Percentiles rank a stretch among this genome's conserved stretches.
Evolutionary conservation across 2,113 vertebrate species (phyloP).

Genomic region (Lathamus discolor): DNA sequence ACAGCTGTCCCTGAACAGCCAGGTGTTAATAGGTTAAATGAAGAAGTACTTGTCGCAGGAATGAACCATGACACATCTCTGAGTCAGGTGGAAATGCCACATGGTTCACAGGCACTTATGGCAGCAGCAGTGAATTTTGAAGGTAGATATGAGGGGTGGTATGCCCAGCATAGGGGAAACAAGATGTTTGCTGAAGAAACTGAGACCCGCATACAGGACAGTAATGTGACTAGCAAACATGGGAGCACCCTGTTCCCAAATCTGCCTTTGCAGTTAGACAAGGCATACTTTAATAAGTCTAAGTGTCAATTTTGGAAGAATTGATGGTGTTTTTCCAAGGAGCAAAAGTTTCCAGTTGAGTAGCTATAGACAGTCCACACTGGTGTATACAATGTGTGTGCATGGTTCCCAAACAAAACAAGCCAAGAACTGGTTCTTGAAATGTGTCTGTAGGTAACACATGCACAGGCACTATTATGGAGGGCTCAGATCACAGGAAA

Average conservation of each 20-base stretch:
- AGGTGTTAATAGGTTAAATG: neutral
- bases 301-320: conserved; percentile 16
- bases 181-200: neutral
- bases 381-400: neutral
- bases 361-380: neutral
- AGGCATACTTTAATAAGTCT: neutral
- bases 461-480: neutral
- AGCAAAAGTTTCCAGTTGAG: neutral
- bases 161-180: neutral
- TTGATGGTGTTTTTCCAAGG: neutral
- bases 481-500: neutral
- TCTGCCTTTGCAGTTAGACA: neutral
- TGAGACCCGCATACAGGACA: neutral
- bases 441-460: neutral
- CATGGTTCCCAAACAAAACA: neutral
- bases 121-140: neutral
- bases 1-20: neutral
- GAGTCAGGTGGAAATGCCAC: conserved; percentile 18
- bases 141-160: neutral
- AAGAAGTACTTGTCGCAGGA: neutral
- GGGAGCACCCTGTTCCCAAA: neutral
- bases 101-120: neutral
- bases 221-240: neutral
- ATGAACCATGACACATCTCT: neutral
- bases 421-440: neutral